Evolutionary conservation across 2,113 vertebrate genomes (phyloP).

Genomic region (Cromileptes altivelis): DNA sequence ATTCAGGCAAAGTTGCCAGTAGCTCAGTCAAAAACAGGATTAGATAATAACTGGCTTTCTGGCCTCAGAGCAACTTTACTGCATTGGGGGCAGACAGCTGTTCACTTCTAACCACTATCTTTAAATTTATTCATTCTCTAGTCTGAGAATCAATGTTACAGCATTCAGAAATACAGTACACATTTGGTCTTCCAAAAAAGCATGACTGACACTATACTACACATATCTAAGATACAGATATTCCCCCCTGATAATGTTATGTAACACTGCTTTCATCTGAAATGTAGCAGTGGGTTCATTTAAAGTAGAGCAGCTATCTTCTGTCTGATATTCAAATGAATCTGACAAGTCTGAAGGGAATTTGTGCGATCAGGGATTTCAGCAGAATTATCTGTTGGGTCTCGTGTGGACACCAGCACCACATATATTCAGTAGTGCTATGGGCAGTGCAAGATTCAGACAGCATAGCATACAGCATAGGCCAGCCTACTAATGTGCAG

Average conservation of each 20-base stretch:
- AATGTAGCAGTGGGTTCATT: not conserved
- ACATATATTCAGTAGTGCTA: not conserved
- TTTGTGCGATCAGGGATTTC: not conserved
- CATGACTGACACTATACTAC: not conserved
- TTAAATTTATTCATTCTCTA: not conserved
- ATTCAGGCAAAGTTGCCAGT: slow-evolving; percentile 36
- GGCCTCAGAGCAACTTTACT: slow-evolving; percentile 16
- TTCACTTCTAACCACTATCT: slow-evolving; percentile 9
- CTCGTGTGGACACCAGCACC: not conserved
- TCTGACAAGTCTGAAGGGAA: not conserved
- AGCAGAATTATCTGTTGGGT: not conserved
- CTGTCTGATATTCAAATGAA: slow-evolving; percentile 13
- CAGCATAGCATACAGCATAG: not conserved
- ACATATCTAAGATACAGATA: not conserved
- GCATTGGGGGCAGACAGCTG: slow-evolving; percentile 4
- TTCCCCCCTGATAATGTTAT: slow-evolving; percentile 5
- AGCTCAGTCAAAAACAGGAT: slow-evolving; percentile 42
- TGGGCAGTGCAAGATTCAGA: not conserved
- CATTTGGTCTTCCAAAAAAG: not conserved
- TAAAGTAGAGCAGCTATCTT: not conserved
- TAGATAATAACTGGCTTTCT: slow-evolving; percentile 29
- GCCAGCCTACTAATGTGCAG: not conserved
- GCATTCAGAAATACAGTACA: not conserved
- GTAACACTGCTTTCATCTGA: slow-evolving; percentile 6
- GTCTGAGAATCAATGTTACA: not conserved